Evolutionary conservation across 2,113 vertebrate species (phyloP), one percentile per base, ranked within the genome.

Genomic region (Rhodinocichla rosea): DNA sequence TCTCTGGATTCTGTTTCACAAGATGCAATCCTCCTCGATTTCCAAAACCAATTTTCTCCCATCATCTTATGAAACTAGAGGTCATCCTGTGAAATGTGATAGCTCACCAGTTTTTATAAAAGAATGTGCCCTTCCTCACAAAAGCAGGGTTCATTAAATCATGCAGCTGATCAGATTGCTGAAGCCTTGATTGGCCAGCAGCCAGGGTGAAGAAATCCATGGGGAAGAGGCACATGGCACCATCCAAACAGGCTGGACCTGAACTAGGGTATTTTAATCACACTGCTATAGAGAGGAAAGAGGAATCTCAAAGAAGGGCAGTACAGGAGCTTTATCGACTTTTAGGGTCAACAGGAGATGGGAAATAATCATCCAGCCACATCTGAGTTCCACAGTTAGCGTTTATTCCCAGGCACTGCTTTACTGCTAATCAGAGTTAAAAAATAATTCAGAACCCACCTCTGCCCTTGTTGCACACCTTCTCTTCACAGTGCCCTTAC

Each of bases 11-110:
- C 94, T 94, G 93, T 91, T 94, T 87, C 91, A 95, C 86, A 92
- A 95, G 94, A 97, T 96, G 89, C 88, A 97, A 97, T 97, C 96
- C 97, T 95, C 95, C 94, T 96, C 80, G 70, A 97, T 97, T 97
- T 97, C 97, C 96, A 95, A 97, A 97, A 97, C 95, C 96, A 98
- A 98, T 97, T 98, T 98, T 97, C 97, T 97, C 57, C 90, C 95
- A 96, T 97, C 96, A 95, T 97, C 95, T 96, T 91, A 93, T 92
- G 94, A 97, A 97, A 94, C 97, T 93, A 97, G 96, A 97, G 97
- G 97, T 98, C 97, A 96, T 95, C 90, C 76, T 80, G 81, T 93
- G 90, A 92, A 97, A 97, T 94, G 91, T 95, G 95, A 96, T 97
- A 97, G 95, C 94, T 95, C 94, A 90, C 95, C 63, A 71, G 75